Percentiles rank a stretch among this genome's conserved stretches.
Evolutionary conservation across 2,113 vertebrate species (phyloP).

Genomic region (Sinosuthora webbiana): DNA sequence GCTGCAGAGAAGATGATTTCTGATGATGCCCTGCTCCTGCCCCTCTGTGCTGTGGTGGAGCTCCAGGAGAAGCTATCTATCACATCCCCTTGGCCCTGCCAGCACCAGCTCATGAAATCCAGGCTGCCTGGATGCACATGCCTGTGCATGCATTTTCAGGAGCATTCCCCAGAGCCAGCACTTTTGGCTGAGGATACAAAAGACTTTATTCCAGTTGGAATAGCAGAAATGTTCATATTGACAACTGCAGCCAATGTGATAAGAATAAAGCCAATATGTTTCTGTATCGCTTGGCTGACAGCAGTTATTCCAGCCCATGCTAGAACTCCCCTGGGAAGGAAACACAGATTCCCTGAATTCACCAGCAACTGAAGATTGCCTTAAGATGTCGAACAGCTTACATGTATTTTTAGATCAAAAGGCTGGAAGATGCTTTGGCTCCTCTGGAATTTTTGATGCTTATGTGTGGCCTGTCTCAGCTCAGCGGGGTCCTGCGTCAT

Average conservation of each 20-base stretch:
- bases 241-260: background rate
- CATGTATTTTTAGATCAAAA: slow-evolving; percentile 43
- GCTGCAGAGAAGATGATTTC: background rate
- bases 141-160: background rate
- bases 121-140: background rate
- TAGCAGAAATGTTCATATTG: background rate
- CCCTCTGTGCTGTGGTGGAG: fast-evolving
- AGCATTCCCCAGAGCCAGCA: background rate
- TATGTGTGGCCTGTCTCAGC: background rate
- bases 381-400: background rate
- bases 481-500: background rate
- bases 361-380: background rate
- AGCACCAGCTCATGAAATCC: background rate
- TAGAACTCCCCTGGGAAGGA: background rate
- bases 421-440: background rate
- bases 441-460: background rate
- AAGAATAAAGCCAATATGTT: background rate
- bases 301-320: background rate
- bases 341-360: background rate
- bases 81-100: background rate
- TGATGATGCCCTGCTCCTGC: background rate
- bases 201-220: background rate
- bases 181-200: slow-evolving; percentile 10
- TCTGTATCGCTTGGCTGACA: no score
- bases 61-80: background rate